Evolutionary conservation across 2,888 invertebrate genomes (phyloP), one percentile per base, ranked within the genome.

Genomic region (Meloe dianella): DNA sequence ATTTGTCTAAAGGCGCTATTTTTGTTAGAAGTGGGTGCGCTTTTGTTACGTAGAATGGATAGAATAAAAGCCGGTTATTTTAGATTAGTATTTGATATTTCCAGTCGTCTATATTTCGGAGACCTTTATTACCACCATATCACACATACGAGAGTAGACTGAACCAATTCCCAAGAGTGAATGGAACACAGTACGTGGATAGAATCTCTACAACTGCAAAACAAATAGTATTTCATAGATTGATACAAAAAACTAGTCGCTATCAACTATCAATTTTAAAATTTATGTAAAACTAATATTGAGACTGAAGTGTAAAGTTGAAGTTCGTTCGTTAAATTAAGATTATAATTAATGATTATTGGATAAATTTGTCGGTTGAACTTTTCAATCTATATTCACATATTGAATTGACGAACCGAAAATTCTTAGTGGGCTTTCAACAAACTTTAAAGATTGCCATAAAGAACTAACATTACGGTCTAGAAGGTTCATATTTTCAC

Each of bases 141-240:
- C 75, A 69, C 74, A 74, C 76, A 75, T 73, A 70, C 72, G 75
- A 75, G 75, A 75, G 72, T 66, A 73, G 73, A 72, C 73, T 71
- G 75, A 76, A 78, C 78, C 78, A 78, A 75, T 74, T 73, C 76
- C 72, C 75, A 59, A 56, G 74, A 76, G 47, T 20, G 75, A 75
- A 74, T 74, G 74, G 71, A 74, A 72, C 72, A 65, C 32, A 59
- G 61, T 70, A 77, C 78, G 78, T 76, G 78, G 41, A 0, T 35
- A 51, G 74, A 74, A 74, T 74, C 64, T 63, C 30, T 22, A 62
- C 54, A 20, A 60, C 7, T 22, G 22, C 27, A 38, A 14, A 64
- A 57, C 57, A 27, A 32, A 38, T 27, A 57, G 9, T 47, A 20
- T 47, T 10, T n/a, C 27, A 30, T 54, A 56, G 27, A 54, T 61